These are phyloP conservation scores for Micrasema minimum DNA, from an alignment of 1,140 invertebrate species.

Conservation along the genomic window DNA sequence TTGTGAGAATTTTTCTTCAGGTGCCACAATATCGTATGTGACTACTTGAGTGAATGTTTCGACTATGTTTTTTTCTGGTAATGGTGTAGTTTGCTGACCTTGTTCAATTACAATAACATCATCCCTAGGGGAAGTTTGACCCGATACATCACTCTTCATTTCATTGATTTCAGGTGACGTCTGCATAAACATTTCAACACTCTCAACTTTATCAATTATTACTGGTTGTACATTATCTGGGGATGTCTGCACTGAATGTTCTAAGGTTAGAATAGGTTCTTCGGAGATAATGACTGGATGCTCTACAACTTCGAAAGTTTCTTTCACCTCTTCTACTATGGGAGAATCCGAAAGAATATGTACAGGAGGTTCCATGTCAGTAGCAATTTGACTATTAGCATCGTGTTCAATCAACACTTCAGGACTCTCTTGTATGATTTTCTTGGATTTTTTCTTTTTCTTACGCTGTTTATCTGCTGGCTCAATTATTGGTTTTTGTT, in stretches of 20 bases:
- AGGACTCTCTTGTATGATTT: constrained; percentile 57
- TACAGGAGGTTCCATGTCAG: constrained; percentile 55
- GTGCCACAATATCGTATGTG: constrained; percentile 58
- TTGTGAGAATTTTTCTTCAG: constrained; percentile 64
- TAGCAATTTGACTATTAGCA: neutral
- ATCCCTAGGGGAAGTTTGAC: constrained; percentile 66
- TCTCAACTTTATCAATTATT: constrained; percentile 57
- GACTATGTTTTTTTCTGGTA: constrained; percentile 38
- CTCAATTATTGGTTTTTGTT: neutral
- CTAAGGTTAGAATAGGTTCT: constrained; percentile 66
- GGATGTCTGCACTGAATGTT: constrained; percentile 71
- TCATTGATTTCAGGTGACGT: constrained; percentile 66
- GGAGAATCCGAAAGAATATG: constrained; percentile 54
- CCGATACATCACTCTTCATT: constrained; percentile 62
- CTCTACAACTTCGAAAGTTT: neutral
- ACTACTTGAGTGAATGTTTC: constrained; percentile 63
- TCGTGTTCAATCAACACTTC: constrained; percentile 55
- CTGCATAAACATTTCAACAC: constrained; percentile 68
- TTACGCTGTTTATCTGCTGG: constrained; percentile 52
- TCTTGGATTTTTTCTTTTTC: constrained; percentile 55
- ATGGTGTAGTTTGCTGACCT: constrained; percentile 53
- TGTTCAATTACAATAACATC: constrained; percentile 55
- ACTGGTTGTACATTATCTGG: constrained; percentile 66
- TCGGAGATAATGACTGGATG: constrained; percentile 59
- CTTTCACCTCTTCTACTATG: constrained; percentile 49